Evolutionary conservation across 2,797 vertebrate genomes (phyloP).

Genomic region (Erethizon dorsatum): DNA sequence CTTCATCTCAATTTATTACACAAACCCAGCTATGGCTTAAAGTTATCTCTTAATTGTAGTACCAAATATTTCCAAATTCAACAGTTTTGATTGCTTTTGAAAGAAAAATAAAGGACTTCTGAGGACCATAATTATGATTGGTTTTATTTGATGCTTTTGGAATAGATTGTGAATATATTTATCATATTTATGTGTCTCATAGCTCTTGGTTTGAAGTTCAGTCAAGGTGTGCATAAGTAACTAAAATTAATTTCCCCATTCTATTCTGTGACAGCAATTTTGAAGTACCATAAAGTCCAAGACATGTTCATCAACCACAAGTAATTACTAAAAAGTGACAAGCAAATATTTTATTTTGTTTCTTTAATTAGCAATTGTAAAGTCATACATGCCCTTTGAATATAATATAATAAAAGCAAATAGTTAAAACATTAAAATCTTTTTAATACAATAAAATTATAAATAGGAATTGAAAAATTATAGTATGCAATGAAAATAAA

Average conservation of each 20-base stretch:
- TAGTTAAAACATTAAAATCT: slow-evolving; percentile 58
- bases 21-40: background rate
- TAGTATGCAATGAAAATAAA: slow-evolving; percentile 17
- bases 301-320: slow-evolving; percentile 63
- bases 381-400: slow-evolving; percentile 45
- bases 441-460: slow-evolving; percentile 47
- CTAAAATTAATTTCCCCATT: slow-evolving; percentile 74
- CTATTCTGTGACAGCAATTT: slow-evolving; percentile 55
- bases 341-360: slow-evolving; percentile 70
- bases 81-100: background rate
- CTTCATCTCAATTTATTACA: background rate
- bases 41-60: background rate
- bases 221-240: slow-evolving; percentile 35
- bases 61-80: slow-evolving; percentile 58
- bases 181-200: slow-evolving; percentile 48
- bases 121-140: background rate
- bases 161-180: slow-evolving; percentile 63
- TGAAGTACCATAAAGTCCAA: slow-evolving; percentile 59
- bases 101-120: slow-evolving; percentile 17
- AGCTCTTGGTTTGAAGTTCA: slow-evolving; percentile 24
- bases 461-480: slow-evolving; percentile 62
- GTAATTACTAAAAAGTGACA: slow-evolving; percentile 66
- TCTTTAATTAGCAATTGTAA: slow-evolving; percentile 75
- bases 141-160: slow-evolving; percentile 32
- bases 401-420: slow-evolving; percentile 48